phyloP scores from a whole-genome alignment of 2,888 invertebrate species.

The Tinea semifulvella region DNA sequence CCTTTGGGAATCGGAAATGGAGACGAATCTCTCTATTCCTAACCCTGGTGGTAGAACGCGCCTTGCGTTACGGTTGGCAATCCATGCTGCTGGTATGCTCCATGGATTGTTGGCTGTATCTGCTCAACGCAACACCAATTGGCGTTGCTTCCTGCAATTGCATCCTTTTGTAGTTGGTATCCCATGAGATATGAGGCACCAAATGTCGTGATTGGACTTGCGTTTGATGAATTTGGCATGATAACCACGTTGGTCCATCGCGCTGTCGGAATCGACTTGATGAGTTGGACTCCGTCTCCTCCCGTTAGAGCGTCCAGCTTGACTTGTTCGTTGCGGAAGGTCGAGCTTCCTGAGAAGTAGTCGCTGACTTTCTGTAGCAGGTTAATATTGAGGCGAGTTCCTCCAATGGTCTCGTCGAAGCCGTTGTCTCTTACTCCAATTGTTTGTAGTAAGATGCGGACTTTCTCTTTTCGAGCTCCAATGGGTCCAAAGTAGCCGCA shows the following conservation, averaged over 20 bases:
- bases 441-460: not conserved
- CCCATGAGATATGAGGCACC: slow-evolving; percentile 13
- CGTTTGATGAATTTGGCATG: slow-evolving; percentile 11
- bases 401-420: slow-evolving; percentile 3
- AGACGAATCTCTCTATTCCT: not conserved
- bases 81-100: not conserved
- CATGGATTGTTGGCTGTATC: not conserved
- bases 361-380: slow-evolving; percentile 3
- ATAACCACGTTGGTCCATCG: not conserved
- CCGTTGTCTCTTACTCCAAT: not conserved
- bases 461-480: slow-evolving; percentile 12
- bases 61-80: not conserved
- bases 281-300: slow-evolving; percentile 14
- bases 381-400: slow-evolving; percentile 8
- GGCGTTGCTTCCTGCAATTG: not conserved
- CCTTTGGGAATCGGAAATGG: slow-evolving; percentile 7
- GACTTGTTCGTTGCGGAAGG: slow-evolving; percentile 18
- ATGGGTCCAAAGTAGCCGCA: slow-evolving; percentile 14
- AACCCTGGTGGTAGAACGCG: not conserved
- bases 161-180: not conserved
- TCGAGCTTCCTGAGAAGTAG: slow-evolving; percentile 16
- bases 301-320: slow-evolving; percentile 18
- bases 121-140: slow-evolving; percentile 2
- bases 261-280: slow-evolving; percentile 1
- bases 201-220: slow-evolving; percentile 2